These are phyloP conservation scores for Sycophila sp. DNA, from an alignment of 1,140 invertebrate species.

Conservation along the genomic window DNA sequence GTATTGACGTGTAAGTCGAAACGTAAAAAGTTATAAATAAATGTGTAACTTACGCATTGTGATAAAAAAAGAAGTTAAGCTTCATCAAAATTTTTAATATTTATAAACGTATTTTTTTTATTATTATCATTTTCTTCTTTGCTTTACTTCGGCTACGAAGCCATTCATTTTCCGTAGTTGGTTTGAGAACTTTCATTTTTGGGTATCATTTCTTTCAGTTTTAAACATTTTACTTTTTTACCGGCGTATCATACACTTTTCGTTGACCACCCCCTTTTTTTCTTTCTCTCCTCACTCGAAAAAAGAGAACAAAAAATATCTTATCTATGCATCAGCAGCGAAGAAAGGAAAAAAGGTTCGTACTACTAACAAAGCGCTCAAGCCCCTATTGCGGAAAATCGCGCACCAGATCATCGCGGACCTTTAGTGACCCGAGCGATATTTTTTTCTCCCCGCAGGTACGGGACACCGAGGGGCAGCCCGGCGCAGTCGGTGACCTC, in stretches of 20 bases:
- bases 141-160: background rate
- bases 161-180: background rate
- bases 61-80: background rate
- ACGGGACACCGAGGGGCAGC: conserved; percentile 63
- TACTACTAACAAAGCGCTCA: background rate
- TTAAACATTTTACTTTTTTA: conserved; percentile 36
- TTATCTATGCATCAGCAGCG: background rate
- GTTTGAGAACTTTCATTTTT: too few species aligned
- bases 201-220: conserved; percentile 26
- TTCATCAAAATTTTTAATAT: background rate
- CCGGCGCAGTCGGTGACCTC: conserved; percentile 60
- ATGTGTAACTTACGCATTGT: conserved; percentile 33
- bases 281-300: background rate
- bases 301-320: too few species aligned
- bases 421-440: conserved; percentile 13
- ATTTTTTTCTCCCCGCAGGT: conserved; percentile 47
- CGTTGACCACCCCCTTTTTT: background rate
- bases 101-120: background rate
- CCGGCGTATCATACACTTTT: background rate
- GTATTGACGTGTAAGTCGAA: conserved; percentile 16
- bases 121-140: background rate
- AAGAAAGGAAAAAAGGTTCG: background rate
- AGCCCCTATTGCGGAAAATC: background rate
- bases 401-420: background rate
- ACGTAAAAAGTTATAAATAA: conserved; percentile 32